Evolutionary conservation across 2,113 vertebrate genomes (phyloP).

Genomic region (Delphinus delphis): DNA sequence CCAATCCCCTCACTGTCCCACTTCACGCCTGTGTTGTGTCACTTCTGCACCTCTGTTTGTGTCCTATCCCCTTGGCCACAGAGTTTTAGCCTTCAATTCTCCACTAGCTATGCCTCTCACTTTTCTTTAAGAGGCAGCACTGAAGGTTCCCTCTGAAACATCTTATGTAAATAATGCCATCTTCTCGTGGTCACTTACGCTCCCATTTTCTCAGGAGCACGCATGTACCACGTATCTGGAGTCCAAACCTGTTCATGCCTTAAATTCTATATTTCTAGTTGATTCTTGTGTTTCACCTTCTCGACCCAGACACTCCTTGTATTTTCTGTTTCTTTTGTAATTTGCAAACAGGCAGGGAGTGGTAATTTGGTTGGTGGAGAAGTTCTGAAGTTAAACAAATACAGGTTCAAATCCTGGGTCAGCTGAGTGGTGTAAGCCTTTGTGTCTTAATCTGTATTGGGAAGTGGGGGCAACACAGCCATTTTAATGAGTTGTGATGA

Average conservation of each 20-base stretch:
- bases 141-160: background rate
- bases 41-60: background rate
- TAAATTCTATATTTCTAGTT: background rate
- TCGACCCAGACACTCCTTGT: background rate
- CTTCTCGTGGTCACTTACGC: background rate
- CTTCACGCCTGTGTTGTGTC: too few relatives aligned
- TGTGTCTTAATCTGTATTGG: background rate
- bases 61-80: background rate
- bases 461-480: background rate
- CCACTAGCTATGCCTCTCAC: background rate
- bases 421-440: background rate
- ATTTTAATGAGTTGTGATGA: background rate
- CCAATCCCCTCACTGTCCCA: background rate
- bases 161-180: background rate
- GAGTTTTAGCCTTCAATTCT: background rate
- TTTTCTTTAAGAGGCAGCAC: background rate
- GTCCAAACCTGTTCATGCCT: background rate
- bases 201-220: background rate
- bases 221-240: rapidly evolving
- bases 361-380: background rate
- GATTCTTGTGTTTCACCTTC: background rate
- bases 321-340: background rate
- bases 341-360: background rate
- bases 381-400: background rate
- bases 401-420: background rate